Evolutionary conservation across 2,113 vertebrate species (phyloP), one percentile per base, ranked within the genome.

Genomic region (Oryzias celebensis): DNA sequence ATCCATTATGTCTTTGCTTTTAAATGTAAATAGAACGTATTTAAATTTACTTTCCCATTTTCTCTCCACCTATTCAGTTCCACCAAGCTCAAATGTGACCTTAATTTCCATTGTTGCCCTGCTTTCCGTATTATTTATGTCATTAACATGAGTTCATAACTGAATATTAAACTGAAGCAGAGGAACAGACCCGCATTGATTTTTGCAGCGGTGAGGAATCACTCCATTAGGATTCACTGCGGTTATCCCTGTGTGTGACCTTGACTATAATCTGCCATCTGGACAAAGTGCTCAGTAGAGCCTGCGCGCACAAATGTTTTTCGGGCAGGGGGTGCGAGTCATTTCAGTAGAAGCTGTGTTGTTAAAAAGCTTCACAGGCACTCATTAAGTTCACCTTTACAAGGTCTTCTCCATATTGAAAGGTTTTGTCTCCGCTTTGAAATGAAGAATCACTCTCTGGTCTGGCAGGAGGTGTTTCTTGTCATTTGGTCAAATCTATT

Each of bases 211-310:
- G 56, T 12, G 23, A 60, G 57, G 52, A 62, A 62, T 72, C 28
- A 48, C 52, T 82, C 69, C 49, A 65, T 71, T 68, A 56, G 49
- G 36, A 69, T 62, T 28, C 42, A 46, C 15, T 0, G 1, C 68
- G 65, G 70, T 64, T 75, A 61, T 75, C 43, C 66, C 36, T 48
- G 28, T 49, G 63, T 49, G 60, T 60, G 63, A 75, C 71, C 76
- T 77, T 75, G 68, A 20, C 24, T 42, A 20, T 55, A 71, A 68
- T 84, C 51, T 69, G 63, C 69, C 78, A 77, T 74, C 73, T 82
- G 73, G 69, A 52, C 31, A 26, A 71, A 77, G 48, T 48, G 68
- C 61, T 73, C 67, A 61, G 41, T 48, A 48, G 52, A 52, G 68
- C 49, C 26, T 68, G 52, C 47, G 44, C 59, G 48, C 23, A 60